A percentile compares a stretch with the other conserved stretches of the same genome.
These are phyloP conservation scores for Drosophila equinoxialis DNA, from an alignment of 1,140 invertebrate genomes.

Conservation along the genomic window DNA sequence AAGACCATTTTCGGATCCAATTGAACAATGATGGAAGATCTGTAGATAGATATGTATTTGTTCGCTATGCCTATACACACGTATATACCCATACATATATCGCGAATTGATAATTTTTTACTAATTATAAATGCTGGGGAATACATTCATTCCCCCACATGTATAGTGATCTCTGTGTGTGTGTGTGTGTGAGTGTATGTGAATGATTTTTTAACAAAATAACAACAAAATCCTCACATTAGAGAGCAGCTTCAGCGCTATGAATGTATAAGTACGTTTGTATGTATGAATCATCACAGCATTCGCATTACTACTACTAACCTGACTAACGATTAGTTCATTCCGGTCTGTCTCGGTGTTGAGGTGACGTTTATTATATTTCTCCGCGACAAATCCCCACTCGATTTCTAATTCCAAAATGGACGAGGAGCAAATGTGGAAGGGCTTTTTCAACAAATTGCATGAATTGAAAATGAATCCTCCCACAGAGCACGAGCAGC, in stretches of 20 bases:
- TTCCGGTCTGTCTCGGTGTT: slow-evolving; percentile 15
- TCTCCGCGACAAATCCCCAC: slow-evolving; percentile 3
- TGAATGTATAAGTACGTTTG: not conserved
- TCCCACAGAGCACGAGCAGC: slow-evolving; percentile 85
- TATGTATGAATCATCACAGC: slow-evolving; percentile 17
- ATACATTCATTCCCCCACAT: slow-evolving; percentile 1
- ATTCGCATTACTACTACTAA: slow-evolving; percentile 12
- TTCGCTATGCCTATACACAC: not conserved
- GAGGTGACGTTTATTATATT: slow-evolving; percentile 14
- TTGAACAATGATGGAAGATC: not conserved
- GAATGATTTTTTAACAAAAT: slow-evolving; percentile 3
- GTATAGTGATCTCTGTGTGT: not conserved
- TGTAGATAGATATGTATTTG: not conserved
- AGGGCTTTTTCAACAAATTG: slow-evolving; percentile 86
- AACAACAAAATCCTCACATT: slow-evolving; percentile 15
- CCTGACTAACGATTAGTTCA: slow-evolving; percentile 16
- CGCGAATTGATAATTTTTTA: slow-evolving; percentile 9
- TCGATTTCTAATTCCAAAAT: slow-evolving; percentile 32
- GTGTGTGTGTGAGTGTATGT: not conserved
- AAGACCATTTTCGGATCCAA: not conserved
- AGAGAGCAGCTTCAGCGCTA: slow-evolving; percentile 17
- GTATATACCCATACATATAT: not conserved
- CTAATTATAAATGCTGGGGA: slow-evolving; percentile 12
- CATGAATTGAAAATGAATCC: slow-evolving; percentile 85
- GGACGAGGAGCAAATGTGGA: slow-evolving; percentile 89